These are phyloP conservation scores for Ophion slaviceki DNA, from an alignment of 2,888 invertebrate species.

Conservation along the genomic window DNA sequence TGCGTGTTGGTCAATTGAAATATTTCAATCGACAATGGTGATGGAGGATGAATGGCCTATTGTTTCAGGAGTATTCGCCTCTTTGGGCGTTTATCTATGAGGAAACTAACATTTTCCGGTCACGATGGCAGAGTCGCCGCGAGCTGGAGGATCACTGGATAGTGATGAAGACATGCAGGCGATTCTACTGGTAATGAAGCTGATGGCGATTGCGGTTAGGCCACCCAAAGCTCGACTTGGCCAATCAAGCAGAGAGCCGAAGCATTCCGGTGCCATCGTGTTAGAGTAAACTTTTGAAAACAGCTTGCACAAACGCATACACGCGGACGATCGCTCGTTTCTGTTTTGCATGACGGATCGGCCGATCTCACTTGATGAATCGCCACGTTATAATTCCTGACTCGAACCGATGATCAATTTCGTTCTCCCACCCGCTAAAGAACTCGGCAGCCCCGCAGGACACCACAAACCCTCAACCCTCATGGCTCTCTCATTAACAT, in stretches of 20 bases:
- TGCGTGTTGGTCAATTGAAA: not conserved
- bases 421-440: conserved; percentile 61
- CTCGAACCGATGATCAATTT: conserved; percentile 82
- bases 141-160: not conserved
- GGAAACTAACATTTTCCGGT: not conserved
- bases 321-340: conserved; percentile 70
- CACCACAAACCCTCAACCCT: conserved; percentile 64
- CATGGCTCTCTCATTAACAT: conserved; percentile 60
- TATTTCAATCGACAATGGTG: not conserved
- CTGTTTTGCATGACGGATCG: conserved; percentile 79
- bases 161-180: not conserved
- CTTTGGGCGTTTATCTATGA: not conserved
- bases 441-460: conserved; percentile 57
- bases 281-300: conserved; percentile 51
- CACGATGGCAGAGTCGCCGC: not conserved
- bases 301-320: conserved; percentile 42
- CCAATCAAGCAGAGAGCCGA: conserved; percentile 40
- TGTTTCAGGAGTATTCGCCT: not conserved
- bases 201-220: not conserved
- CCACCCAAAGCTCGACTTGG: not conserved
- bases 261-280: conserved; percentile 52
- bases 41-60: not conserved
- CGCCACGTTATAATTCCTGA: conserved; percentile 81
- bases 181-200: not conserved
- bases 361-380: conserved; percentile 80